Evolutionary conservation across 64 coral and sea anemone species (phyloP).

Genomic region (Montipora capricornis): DNA sequence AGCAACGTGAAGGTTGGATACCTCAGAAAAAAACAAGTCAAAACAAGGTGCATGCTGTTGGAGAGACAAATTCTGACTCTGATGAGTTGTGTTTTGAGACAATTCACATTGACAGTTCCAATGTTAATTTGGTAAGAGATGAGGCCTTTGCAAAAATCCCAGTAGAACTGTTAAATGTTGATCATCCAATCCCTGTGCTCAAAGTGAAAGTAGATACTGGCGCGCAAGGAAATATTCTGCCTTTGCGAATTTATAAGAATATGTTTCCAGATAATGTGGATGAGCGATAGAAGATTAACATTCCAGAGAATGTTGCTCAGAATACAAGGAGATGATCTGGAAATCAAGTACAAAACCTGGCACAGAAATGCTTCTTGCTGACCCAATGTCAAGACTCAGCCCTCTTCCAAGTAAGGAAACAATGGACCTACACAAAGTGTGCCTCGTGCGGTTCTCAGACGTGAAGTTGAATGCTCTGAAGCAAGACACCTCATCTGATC

Average conservation of each 20-base stretch:
- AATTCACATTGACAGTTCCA: neutral
- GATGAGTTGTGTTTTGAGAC: neutral
- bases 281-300: no score
- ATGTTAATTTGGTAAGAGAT: neutral
- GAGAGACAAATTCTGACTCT: neutral
- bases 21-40: neutral
- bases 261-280: conserved; percentile 45
- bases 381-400: conserved; percentile 13
- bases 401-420: neutral
- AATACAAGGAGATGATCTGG: conserved; percentile 21
- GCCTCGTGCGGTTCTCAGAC: conserved; percentile 1
- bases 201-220: conserved; percentile 60
- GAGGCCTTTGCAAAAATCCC: conserved; percentile 18
- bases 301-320: conserved; percentile 22
- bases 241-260: conserved; percentile 29
- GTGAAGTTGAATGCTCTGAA: neutral
- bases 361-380: conserved; percentile 22
- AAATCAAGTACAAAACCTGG: conserved; percentile 46
- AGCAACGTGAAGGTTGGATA: neutral
- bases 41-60: neutral
- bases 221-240: conserved; percentile 40
- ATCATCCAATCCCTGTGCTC: neutral
- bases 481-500: conserved; percentile 8
- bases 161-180: neutral
- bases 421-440: neutral